Percentiles rank a stretch among this genome's conserved stretches.
Conservation (phyloP, 2,888 invertebrate species). For the Trissonchulus sp. region DNA sequence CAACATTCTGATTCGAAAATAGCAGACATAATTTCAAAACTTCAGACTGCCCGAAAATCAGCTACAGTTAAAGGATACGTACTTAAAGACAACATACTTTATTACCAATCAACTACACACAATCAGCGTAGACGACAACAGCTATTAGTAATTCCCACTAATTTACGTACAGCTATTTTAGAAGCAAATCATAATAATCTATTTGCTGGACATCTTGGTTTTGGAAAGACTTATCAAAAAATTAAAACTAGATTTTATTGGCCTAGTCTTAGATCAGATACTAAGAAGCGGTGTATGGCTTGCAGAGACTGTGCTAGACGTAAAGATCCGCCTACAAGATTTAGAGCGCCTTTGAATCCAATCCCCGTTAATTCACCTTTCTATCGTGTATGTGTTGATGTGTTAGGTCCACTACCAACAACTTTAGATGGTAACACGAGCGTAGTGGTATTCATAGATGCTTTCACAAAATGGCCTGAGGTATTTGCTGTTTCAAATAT, state of each 20-base stretch:
- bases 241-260: constrained; percentile 35
- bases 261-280: no score
- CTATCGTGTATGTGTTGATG: constrained; percentile 37
- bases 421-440: constrained; percentile 35
- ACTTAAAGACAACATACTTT: no score
- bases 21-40: no score
- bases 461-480: constrained; percentile 37
- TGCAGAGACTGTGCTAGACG: constrained; percentile 35
- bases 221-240: no score
- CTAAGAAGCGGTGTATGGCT: constrained; percentile 23
- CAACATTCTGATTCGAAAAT: no score
- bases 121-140: no score
- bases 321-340: constrained; percentile 23
- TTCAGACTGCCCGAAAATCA: no score
- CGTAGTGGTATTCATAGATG: constrained; percentile 35
- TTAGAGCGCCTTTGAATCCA: constrained; percentile 27
- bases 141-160: background rate
- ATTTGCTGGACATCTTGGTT: no score
- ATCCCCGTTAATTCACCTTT: constrained; percentile 35
- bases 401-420: constrained; percentile 38
- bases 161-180: no score
- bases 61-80: no score
- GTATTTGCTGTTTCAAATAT: constrained; percentile 43
- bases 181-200: no score
- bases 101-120: no score